Base-by-base conservation (phyloP, 2,888 invertebrate species). In the Morpho achilles region DNA sequence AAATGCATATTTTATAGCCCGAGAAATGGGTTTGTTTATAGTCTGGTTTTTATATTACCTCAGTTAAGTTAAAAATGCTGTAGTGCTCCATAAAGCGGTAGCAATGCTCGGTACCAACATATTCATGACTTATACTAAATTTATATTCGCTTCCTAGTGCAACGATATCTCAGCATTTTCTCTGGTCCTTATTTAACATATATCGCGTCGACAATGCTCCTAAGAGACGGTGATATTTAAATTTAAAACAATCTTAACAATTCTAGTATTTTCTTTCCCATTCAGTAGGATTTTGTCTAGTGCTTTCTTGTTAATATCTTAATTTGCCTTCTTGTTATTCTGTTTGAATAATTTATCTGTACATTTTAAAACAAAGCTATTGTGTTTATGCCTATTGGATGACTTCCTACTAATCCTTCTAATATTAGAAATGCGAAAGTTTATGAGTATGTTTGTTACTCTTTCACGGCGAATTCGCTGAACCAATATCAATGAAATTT, bases 121-220 rank as follows among this genome's bases (percentile, higher is more conserved):
- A 80, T 80, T 78, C 83, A 80, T 83, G 82, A 80, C 77, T 82
- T 83, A 81, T 79, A 74, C 74, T 76, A 77, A 76, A 84, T 85
- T 82, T 84, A 82, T 82, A 85, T 85, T 83, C 84, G 78, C 81
- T 84, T 85, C 82, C 83, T 80, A 71, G 71, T 79, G 71, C 73
- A 73, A 63, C 71, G 70, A 68, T 73, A 72, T 74, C 74, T 73
- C 73, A 69, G 73, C 72, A 76, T 77, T 78, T 79, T 77, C 77
- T 75, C 75, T 75, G 74, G 69, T 72, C 76, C 72, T 73, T 71
- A 69, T 67, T 75, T 75, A 69, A 69, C 73, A 72, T 74, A 73
- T 66, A 68, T 70, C 74, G 68, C 71, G 73, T 74, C 72, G 70
- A 73, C 69, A 66, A 65, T 59, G 46, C 58, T 51, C 61, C 61